Evolutionary conservation across 2,888 invertebrate genomes (phyloP).

Genomic region (Gasteruption jaculator): DNA sequence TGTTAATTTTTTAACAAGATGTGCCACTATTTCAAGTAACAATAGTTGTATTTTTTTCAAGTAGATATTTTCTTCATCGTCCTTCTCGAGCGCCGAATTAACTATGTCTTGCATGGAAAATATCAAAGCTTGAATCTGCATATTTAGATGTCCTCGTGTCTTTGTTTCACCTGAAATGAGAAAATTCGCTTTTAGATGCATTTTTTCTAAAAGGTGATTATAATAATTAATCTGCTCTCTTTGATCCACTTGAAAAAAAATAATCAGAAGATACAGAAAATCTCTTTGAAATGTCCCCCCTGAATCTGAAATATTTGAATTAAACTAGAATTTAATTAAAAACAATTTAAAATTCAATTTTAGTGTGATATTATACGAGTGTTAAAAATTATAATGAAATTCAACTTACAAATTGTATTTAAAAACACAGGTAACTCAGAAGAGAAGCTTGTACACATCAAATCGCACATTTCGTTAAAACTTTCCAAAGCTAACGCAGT

Average conservation of each 20-base stretch:
- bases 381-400: conserved; percentile 7
- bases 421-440: conserved; percentile 52
- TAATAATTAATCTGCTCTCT: no score
- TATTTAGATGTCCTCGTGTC: conserved; percentile 19
- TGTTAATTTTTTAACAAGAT: conserved; percentile 34
- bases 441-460: conserved; percentile 40
- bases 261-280: conserved; percentile 14
- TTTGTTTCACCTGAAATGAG: conserved; percentile 22
- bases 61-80: conserved; percentile 26
- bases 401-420: conserved; percentile 46
- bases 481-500: conserved; percentile 59
- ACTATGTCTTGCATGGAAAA: conserved; percentile 30
- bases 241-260: conserved; percentile 5
- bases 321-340: conserved; percentile 10
- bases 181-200: no score
- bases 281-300: conserved; percentile 9
- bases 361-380: neutral
- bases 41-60: conserved; percentile 33
- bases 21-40: conserved; percentile 37
- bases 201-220: no score
- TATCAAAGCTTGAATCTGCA: conserved; percentile 32
- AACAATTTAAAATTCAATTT: conserved; percentile 11
- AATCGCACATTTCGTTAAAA: conserved; percentile 52
- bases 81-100: conserved; percentile 26
- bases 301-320: conserved; percentile 10